phyloP scores from a whole-genome alignment of 2,113 vertebrate species.

The Pteropus alecto region DNA sequence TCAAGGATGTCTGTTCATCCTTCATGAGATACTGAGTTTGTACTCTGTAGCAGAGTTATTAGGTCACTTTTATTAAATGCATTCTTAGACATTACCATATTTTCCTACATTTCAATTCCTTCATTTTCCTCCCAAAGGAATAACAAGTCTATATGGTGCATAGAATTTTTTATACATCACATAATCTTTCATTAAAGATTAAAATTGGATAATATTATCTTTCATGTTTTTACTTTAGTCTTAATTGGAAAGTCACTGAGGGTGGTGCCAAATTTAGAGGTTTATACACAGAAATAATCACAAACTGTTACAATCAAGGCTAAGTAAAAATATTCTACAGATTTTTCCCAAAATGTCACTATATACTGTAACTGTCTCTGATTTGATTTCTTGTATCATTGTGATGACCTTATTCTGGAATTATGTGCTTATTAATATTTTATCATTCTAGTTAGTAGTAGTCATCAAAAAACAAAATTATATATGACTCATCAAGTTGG shows the following conservation, averaged over 20 bases:
- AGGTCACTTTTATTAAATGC: neutral
- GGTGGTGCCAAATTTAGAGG: neutral
- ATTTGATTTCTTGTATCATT: constrained; percentile 25
- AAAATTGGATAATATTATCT: neutral
- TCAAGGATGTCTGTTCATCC: neutral
- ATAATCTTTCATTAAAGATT: constrained; percentile 12
- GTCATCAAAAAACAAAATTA: constrained; percentile 43
- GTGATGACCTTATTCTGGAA: constrained; percentile 33
- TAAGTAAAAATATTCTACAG: neutral
- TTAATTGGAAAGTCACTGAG: neutral
- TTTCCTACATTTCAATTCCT: neutral
- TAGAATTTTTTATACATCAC: neutral
- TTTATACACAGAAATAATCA: neutral
- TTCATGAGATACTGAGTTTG: neutral
- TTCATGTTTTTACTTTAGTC: neutral
- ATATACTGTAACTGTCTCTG: neutral
- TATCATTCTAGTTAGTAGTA: constrained; percentile 45
- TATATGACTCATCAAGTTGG: constrained; percentile 44
- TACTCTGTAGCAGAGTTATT: neutral
- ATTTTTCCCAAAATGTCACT: constrained; percentile 5
- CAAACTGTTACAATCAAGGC: neutral
- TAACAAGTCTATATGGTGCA: neutral
- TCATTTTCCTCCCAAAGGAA: neutral
- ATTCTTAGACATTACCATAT: neutral
- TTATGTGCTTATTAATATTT: constrained; percentile 63